A percentile compares a stretch with the other conserved stretches of the same genome.
phyloP scores from a whole-genome alignment of 2,888 invertebrate genomes.

The Nomada hirtipes region DNA sequence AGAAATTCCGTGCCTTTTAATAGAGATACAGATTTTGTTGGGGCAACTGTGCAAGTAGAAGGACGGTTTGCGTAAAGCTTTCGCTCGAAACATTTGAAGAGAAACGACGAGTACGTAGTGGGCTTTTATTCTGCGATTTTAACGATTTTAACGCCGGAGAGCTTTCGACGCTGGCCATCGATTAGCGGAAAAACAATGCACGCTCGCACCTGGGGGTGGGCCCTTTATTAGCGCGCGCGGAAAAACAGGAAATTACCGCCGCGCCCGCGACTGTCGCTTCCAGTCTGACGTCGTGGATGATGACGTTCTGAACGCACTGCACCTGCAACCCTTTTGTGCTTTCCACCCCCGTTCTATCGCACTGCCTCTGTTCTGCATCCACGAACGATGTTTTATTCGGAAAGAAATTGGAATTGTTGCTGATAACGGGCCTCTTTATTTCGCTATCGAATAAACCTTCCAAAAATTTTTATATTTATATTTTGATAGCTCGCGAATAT shows the following conservation, averaged over 20 bases:
- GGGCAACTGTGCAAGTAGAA: too few relatives aligned
- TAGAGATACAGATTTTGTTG: background rate
- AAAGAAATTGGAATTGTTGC: background rate
- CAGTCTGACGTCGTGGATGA: constrained; percentile 46
- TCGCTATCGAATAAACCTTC: too few relatives aligned
- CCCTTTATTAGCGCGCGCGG: constrained; percentile 65
- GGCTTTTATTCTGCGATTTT: constrained; percentile 50
- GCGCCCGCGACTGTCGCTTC: constrained; percentile 55
- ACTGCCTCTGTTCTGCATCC: background rate
- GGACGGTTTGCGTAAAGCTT: background rate
- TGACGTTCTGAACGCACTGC: constrained; percentile 30
- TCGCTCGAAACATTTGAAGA: background rate
- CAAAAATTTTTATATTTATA: too few relatives aligned
- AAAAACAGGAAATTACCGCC: constrained; percentile 71
- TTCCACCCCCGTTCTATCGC: background rate
- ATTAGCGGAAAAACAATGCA: constrained; percentile 60
- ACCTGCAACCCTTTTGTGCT: constrained; percentile 24
- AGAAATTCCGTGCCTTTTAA: background rate
- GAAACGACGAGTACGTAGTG: background rate
- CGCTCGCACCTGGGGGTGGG: background rate
- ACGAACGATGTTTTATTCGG: background rate
- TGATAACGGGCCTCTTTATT: background rate
- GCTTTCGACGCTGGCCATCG: constrained; percentile 57
- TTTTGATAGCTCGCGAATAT: too few relatives aligned
- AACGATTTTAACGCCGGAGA: constrained; percentile 50